Conservation (phyloP, 2,113 vertebrate genomes). For the Caloenas nicobarica region DNA sequence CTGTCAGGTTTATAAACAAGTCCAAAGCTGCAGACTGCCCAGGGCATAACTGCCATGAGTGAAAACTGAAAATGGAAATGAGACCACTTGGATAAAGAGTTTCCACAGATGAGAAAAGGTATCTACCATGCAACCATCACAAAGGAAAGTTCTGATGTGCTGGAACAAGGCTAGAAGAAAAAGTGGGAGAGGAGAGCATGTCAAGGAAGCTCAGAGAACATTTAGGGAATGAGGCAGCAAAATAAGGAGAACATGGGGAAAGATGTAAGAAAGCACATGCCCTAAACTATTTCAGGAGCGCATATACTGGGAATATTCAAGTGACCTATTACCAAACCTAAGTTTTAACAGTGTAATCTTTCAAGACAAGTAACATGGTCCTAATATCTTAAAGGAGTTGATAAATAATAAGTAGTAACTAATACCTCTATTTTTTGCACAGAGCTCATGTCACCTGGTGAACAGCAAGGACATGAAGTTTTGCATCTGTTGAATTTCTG, state of each 20-base stretch:
- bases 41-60: neutral
- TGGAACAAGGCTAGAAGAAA: neutral
- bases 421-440: neutral
- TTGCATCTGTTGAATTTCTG: neutral
- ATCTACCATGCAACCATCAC: neutral
- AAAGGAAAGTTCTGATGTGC: neutral
- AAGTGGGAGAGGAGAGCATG: neutral
- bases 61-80: neutral
- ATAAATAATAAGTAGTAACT: neutral
- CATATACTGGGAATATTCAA: neutral
- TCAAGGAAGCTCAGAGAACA: neutral
- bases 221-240: neutral
- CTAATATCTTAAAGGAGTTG: neutral
- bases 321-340: neutral
- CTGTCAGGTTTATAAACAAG: neutral
- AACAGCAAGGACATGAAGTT: neutral
- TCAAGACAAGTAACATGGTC: neutral
- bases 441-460: neutral
- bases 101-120: neutral
- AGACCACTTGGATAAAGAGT: neutral
- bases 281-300: neutral
- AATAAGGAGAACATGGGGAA: neutral
- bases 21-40: neutral
- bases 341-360: neutral
- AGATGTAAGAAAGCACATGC: neutral